Evolutionary conservation across 2,888 invertebrate genomes (phyloP).

Genomic region (Athalia rosae): DNA sequence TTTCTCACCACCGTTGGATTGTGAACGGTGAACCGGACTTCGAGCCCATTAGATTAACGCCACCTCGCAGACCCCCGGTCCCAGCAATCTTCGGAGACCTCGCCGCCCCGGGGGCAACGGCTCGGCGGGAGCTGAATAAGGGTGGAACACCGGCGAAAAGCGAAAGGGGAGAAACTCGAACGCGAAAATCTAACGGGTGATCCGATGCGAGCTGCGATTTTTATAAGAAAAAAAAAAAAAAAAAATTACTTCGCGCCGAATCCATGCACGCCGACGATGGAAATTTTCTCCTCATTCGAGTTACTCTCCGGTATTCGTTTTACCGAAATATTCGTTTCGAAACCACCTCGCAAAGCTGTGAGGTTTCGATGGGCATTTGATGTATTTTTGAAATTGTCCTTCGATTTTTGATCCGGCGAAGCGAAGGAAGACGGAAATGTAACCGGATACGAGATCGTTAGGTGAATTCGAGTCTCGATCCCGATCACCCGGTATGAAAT

Average conservation of each 20-base stretch:
- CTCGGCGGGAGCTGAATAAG: conserved; percentile 12
- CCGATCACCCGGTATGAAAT: conserved; percentile 41
- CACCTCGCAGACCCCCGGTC: conserved; percentile 25
- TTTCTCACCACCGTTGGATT: conserved; percentile 12
- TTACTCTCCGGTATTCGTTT: too few relatives aligned
- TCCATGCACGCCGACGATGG: too few relatives aligned
- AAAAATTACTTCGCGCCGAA: neutral
- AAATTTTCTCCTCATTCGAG: too few relatives aligned
- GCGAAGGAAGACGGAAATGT: neutral
- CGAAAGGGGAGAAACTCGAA: conserved; percentile 18
- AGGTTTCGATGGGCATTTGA: too few relatives aligned
- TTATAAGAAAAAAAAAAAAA: neutral
- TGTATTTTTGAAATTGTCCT: too few relatives aligned
- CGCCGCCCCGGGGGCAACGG: conserved; percentile 11
- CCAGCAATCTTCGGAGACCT: conserved; percentile 14
- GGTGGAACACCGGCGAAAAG: conserved; percentile 9
- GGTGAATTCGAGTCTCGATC: neutral
- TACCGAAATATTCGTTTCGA: too few relatives aligned
- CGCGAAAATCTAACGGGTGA: conserved; percentile 23
- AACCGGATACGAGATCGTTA: neutral
- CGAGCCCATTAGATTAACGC: conserved; percentile 38
- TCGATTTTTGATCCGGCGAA: too few relatives aligned
- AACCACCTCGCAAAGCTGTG: neutral
- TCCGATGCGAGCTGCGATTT: neutral
- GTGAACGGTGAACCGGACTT: conserved; percentile 8